phyloP scores from a whole-genome alignment of 2,797 vertebrate species.

The Tiaroga cobitis region DNA sequence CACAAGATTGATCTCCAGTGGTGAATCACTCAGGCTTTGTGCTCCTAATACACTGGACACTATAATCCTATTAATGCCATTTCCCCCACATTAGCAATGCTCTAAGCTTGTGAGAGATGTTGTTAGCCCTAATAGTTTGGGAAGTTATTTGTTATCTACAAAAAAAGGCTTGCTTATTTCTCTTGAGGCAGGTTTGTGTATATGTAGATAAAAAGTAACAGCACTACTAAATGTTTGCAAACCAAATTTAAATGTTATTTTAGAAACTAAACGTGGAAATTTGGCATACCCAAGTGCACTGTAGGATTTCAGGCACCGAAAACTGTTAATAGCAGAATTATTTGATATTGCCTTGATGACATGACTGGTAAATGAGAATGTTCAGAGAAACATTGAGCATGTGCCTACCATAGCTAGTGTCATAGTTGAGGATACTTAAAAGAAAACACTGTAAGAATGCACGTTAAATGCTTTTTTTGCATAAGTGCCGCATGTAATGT shows the following conservation, averaged over 20 bases:
- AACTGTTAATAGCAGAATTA: slow-evolving; percentile 20
- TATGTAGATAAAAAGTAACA: slow-evolving; percentile 37
- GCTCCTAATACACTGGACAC: slow-evolving; percentile 49
- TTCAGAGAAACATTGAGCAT: slow-evolving; percentile 17
- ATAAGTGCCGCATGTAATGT: slow-evolving; percentile 51
- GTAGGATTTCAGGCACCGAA: slow-evolving; percentile 33
- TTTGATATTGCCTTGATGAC: slow-evolving; percentile 31
- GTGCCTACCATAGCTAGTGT: slow-evolving; percentile 40
- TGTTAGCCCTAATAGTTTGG: slow-evolving; percentile 37
- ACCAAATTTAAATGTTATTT: slow-evolving; percentile 43
- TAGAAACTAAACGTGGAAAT: slow-evolving; percentile 30
- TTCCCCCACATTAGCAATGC: slow-evolving; percentile 7
- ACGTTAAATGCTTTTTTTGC: slow-evolving; percentile 30
- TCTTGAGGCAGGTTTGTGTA: slow-evolving; percentile 38
- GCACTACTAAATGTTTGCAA: slow-evolving; percentile 48
- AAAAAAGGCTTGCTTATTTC: slow-evolving; percentile 15
- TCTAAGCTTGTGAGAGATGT: slow-evolving; percentile 8
- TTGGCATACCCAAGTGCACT: slow-evolving; percentile 22
- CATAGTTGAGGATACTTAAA: slow-evolving; percentile 34
- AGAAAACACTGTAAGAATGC: slow-evolving; percentile 47
- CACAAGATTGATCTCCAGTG: slow-evolving; percentile 21
- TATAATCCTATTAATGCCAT: slow-evolving; percentile 21
- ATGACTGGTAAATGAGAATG: slow-evolving; percentile 12
- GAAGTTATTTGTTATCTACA: slow-evolving; percentile 43
- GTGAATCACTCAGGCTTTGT: slow-evolving; percentile 9